phyloP scores from a whole-genome alignment of 2,113 vertebrate genomes.

The Leucopsar rothschildi region DNA sequence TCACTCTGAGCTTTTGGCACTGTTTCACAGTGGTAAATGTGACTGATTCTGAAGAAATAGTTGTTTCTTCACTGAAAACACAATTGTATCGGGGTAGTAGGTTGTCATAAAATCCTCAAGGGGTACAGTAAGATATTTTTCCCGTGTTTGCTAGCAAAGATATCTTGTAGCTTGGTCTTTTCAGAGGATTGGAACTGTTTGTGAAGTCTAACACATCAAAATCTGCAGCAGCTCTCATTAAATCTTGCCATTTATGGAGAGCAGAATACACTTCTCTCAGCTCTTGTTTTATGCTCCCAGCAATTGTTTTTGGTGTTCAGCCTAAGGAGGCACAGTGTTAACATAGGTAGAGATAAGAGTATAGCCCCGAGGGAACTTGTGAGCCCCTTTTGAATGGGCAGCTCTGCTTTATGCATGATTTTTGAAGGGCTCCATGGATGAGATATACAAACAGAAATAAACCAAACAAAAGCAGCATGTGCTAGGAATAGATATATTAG shows the following conservation, averaged over 20 bases:
- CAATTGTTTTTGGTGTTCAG: neutral
- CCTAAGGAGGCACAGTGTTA: neutral
- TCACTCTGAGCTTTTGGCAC: neutral
- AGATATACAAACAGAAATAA: neutral
- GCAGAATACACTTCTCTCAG: neutral
- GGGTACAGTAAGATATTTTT: neutral
- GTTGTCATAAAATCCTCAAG: neutral
- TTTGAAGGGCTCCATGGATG: neutral
- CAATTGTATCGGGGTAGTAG: neutral
- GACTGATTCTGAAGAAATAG: neutral
- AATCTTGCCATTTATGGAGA: neutral
- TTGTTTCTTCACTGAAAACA: slow-evolving; percentile 22
- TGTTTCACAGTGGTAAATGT: neutral
- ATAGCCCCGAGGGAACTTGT: neutral
- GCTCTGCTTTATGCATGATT: neutral
- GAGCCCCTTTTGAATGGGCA: neutral
- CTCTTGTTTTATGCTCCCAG: neutral
- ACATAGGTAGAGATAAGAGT: neutral
- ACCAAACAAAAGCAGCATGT: neutral
- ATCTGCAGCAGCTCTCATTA: neutral
- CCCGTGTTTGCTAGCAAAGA: neutral
- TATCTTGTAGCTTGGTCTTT: neutral
- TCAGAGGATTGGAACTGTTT: neutral
- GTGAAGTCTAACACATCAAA: neutral
- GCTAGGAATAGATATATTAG: neutral